Conservation (phyloP, 2,113 vertebrate species). For the Ifrita kowaldi region DNA sequence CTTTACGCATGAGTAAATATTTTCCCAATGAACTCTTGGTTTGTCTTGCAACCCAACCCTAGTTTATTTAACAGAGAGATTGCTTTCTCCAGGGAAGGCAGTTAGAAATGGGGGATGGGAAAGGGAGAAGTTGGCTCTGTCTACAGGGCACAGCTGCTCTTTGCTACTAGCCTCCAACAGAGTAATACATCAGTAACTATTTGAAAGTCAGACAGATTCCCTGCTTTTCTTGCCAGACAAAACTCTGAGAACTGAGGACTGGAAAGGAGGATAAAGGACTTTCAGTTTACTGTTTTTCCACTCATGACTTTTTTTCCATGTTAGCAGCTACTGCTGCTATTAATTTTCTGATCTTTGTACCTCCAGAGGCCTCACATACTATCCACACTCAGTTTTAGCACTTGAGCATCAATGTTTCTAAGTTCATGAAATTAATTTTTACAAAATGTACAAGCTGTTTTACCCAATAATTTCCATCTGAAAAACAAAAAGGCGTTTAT, state of each 20-base stretch:
- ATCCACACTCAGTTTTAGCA: background rate
- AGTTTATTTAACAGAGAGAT: constrained; percentile 20
- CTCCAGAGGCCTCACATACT: background rate
- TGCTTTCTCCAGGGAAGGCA: constrained; percentile 11
- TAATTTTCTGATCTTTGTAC: background rate
- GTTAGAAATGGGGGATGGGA: constrained; percentile 15
- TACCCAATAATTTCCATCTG: background rate
- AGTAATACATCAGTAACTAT: constrained; percentile 55
- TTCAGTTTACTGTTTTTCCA: constrained; percentile 51
- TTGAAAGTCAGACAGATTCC: constrained; percentile 55
- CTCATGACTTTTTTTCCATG: background rate
- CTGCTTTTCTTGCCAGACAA: constrained; percentile 57
- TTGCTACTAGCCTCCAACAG: constrained; percentile 12
- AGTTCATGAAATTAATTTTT: background rate
- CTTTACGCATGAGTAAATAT: constrained; percentile 1
- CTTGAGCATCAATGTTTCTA: background rate
- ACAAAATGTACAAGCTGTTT: background rate
- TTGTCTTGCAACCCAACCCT: constrained; percentile 5
- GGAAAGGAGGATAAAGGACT: constrained; percentile 50
- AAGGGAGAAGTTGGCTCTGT: constrained; percentile 12
- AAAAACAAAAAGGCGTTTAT: background rate
- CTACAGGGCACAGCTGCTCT: constrained; percentile 37
- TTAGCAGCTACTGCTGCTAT: constrained; percentile 30
- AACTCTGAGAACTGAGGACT: constrained; percentile 44
- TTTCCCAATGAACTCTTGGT: constrained; percentile 20